Base-by-base conservation (phyloP, 2,113 vertebrate genomes). In the Penelope pileata region DNA sequence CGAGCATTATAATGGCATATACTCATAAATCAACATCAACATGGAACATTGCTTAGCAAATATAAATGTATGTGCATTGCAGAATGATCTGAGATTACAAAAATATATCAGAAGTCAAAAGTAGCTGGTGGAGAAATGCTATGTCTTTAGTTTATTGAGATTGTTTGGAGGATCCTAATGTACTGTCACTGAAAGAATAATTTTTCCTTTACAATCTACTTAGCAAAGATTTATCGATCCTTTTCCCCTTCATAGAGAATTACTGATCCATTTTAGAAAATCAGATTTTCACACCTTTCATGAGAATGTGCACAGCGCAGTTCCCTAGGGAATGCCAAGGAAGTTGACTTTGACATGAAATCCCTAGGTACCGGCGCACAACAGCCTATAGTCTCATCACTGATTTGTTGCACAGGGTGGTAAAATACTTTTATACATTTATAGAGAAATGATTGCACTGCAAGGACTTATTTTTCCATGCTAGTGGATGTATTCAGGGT, bases 141-240 rank as follows among this genome's bases (percentile, higher is more conserved):
- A 97, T 97, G 97, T 98, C 98, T 98, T 98, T 98, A 98, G 97
- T 98, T 99, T 99, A 98, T 98, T 98, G 98, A 98, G 98, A 99
- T 98, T 99, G 98, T 99, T 98, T 98, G 97, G 98, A 98, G 98
- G 98, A 98, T 98, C 98, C 98, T 99, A 99, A 99, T 99, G 98
- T 98, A 99, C 98, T 98, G 99, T 99, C 98, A 98, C 98, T 96
- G 98, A 98, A 98, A 99, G 98, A 98, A 98, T 98, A 98, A 97
- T 98, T 98, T 98, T 98, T 98, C 98, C 98, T 98, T 99, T 99
- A 99, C 98, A 99, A 99, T 99, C 99, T 99, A 99, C 98, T 99
- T 99, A 99, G 99, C 98, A 99, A 99, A 99, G 99, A 99, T 99
- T 99, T 99, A 99, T 99, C 93, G 99, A 99, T 99, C 98, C 97